Evolutionary conservation across 1,140 invertebrate species (phyloP).

Genomic region (Tetramorium parvispinum): DNA sequence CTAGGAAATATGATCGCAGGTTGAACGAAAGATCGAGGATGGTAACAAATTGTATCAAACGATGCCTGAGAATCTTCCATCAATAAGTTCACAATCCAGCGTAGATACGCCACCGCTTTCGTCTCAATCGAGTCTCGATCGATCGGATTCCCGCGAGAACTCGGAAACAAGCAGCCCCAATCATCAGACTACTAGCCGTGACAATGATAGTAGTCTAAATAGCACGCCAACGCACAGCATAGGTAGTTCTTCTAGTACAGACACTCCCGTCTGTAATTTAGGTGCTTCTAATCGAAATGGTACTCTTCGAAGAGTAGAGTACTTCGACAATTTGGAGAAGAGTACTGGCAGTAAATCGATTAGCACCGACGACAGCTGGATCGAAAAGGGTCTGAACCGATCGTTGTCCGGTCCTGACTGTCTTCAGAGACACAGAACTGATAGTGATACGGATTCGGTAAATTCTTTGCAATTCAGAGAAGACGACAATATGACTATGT

Average conservation of each 20-base stretch:
- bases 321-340: conserved; percentile 84
- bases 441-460: conserved; percentile 83
- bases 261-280: conserved; percentile 81
- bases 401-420: conserved; percentile 91
- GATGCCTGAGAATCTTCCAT: conserved; percentile 89
- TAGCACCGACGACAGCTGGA: conserved; percentile 85
- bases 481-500: conserved; percentile 85
- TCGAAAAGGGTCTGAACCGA: conserved; percentile 87
- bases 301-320: conserved; percentile 81
- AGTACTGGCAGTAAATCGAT: conserved; percentile 80
- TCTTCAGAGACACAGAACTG: conserved; percentile 85
- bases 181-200: conserved; percentile 76
- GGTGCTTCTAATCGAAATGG: conserved; percentile 82
- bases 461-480: conserved; percentile 84
- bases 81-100: conserved; percentile 85
- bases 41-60: conserved; percentile 90
- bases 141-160: conserved; percentile 70
- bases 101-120: conserved; percentile 75
- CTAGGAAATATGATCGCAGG: conserved; percentile 73
- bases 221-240: conserved; percentile 84
- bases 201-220: conserved; percentile 79
- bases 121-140: conserved; percentile 76
- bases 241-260: conserved; percentile 82
- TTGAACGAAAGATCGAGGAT: conserved; percentile 89
- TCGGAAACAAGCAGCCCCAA: conserved; percentile 76